Evolutionary conservation across 2,888 invertebrate genomes (phyloP).

Genomic region (Cephus pygmeus): DNA sequence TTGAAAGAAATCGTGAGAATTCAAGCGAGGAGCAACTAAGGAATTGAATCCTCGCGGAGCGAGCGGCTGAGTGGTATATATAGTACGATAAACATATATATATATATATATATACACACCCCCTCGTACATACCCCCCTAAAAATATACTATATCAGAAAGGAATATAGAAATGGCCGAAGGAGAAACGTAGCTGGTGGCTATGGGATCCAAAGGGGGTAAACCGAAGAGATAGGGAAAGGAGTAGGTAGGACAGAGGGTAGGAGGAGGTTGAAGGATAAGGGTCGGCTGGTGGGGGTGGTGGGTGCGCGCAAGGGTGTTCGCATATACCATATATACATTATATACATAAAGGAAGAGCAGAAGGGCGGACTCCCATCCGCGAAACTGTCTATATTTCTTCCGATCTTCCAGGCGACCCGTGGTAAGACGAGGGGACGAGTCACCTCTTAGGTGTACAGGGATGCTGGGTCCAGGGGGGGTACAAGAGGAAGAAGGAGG

Average conservation of each 20-base stretch:
- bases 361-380: constrained; percentile 24
- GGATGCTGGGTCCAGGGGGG: neutral
- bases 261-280: too few species aligned
- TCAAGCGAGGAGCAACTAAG: constrained; percentile 44
- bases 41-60: constrained; percentile 48
- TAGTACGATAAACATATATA: too few species aligned
- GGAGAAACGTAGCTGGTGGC: neutral
- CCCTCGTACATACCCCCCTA: too few species aligned
- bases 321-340: too few species aligned
- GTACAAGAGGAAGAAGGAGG: constrained; percentile 4
- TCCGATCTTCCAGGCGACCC: constrained; percentile 2
- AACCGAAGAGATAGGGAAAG: neutral
- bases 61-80: constrained; percentile 15
- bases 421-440: neutral
- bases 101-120: too few species aligned
- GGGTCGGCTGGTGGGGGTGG: too few species aligned
- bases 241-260: too few species aligned
- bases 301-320: too few species aligned
- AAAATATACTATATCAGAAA: neutral
- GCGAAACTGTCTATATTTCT: constrained; percentile 23
- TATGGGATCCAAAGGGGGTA: constrained; percentile 5
- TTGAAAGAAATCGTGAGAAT: constrained; percentile 51
- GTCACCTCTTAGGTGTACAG: neutral
- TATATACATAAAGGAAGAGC: constrained; percentile 21
- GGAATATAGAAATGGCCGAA: neutral